Evolutionary conservation across 2,888 invertebrate species (phyloP).

Genomic region (Ophion costatus): DNA sequence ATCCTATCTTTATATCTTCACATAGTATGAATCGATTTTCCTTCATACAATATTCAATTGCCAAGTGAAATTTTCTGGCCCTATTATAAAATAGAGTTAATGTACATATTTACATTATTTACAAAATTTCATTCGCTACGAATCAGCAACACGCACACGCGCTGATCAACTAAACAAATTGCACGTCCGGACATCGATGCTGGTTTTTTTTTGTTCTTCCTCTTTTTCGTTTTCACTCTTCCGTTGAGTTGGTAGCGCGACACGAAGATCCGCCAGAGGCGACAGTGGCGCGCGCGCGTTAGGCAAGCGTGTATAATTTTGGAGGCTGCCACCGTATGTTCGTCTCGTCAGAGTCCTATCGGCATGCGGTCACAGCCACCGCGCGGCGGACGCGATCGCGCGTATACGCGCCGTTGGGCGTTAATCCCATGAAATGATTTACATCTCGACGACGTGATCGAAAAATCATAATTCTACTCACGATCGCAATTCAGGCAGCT

Average conservation of each 20-base stretch:
- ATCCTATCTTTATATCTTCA: conserved; percentile 79
- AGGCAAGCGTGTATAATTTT: neutral
- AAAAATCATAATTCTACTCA: conserved; percentile 46
- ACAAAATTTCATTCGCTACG: conserved; percentile 75
- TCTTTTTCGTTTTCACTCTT: conserved; percentile 56
- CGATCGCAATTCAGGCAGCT: conserved; percentile 65
- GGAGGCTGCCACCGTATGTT: neutral
- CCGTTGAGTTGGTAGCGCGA: conserved; percentile 18
- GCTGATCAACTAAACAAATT: conserved; percentile 81
- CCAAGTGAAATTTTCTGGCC: conserved; percentile 73
- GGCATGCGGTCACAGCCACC: neutral
- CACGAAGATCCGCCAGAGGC: neutral
- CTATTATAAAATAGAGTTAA: conserved; percentile 82
- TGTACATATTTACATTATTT: conserved; percentile 83
- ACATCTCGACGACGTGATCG: conserved; percentile 46
- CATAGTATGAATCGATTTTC: conserved; percentile 75
- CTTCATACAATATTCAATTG: conserved; percentile 67
- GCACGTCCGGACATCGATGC: conserved; percentile 83
- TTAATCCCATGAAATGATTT: conserved; percentile 49
- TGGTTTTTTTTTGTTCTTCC: conserved; percentile 74
- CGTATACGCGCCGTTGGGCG: neutral
- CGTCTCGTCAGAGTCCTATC: conserved; percentile 5
- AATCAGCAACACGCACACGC: conserved; percentile 62
- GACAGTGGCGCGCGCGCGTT: neutral
- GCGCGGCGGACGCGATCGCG: neutral